A percentile compares a stretch with the other conserved stretches of the same genome.
These are phyloP conservation scores for Dicaeum eximium DNA, from an alignment of 2,113 vertebrate species.

Conservation along the genomic window DNA sequence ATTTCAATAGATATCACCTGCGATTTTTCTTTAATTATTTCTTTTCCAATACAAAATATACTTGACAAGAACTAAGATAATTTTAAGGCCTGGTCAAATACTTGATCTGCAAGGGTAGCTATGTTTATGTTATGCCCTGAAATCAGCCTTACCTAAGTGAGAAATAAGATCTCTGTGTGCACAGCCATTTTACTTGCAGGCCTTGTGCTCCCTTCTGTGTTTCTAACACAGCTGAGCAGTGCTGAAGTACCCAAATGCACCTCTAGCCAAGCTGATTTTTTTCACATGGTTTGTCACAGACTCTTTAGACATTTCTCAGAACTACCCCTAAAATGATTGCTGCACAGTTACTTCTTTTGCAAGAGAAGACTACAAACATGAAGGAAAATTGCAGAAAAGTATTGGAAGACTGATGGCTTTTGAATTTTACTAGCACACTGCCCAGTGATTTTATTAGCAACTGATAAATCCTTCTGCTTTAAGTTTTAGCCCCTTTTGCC, in stretches of 20 bases:
- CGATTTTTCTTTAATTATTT: not conserved
- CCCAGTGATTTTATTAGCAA: not conserved
- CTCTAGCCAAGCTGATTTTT: not conserved
- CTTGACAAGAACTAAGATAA: not conserved
- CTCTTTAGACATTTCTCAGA: not conserved
- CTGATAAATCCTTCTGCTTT: not conserved
- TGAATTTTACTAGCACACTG: not conserved
- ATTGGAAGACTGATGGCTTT: not conserved
- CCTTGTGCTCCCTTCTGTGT: rapidly evolving
- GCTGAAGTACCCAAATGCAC: not conserved
- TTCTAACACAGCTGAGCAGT: not conserved
- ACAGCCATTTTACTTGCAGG: not conserved
- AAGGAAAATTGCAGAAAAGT: not conserved
- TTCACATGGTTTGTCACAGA: not conserved
- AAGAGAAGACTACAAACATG: not conserved
- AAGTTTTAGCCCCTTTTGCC: not conserved
- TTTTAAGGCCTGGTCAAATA: not conserved
- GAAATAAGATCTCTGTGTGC: not conserved
- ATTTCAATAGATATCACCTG: not conserved
- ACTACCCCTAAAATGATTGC: not conserved
- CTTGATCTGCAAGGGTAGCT: not conserved
- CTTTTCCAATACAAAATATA: not conserved
- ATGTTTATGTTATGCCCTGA: not conserved
- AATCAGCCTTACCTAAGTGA: not conserved
- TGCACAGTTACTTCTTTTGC: not conserved